These are phyloP conservation scores for Lamproptera curius DNA, from an alignment of 2,888 invertebrate genomes.

Conservation along the genomic window DNA sequence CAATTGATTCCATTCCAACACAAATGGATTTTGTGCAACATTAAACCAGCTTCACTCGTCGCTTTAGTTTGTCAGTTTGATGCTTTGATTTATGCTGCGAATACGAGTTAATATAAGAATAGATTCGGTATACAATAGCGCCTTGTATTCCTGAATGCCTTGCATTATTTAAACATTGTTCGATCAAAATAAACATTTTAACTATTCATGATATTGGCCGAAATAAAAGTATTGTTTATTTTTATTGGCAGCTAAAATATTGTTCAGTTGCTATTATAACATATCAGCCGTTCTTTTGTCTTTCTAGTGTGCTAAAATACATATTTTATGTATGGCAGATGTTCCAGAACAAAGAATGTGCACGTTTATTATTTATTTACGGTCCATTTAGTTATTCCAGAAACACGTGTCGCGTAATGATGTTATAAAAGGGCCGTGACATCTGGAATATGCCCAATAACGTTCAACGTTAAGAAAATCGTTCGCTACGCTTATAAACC, in stretches of 20 bases:
- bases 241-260: no score
- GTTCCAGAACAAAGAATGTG: background rate
- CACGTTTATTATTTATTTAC: conserved; percentile 5
- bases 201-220: no score
- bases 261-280: no score
- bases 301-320: no score
- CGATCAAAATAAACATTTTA: no score
- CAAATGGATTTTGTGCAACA: conserved; percentile 26
- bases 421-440: conserved; percentile 15
- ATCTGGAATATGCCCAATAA: conserved; percentile 18
- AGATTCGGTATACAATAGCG: conserved; percentile 1
- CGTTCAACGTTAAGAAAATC: conserved; percentile 27
- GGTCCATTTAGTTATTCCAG: background rate
- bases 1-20: conserved; percentile 26
- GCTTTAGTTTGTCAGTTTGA: conserved; percentile 19
- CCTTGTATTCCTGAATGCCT: no score
- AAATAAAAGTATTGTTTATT: no score
- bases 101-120: conserved; percentile 14
- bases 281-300: no score
- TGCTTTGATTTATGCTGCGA: conserved; percentile 19
- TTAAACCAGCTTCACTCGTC: conserved; percentile 20
- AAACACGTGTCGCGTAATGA: conserved; percentile 6
- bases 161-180: no score
- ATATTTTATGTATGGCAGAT: no score
- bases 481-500: conserved; percentile 23